These are phyloP conservation scores for Chloropsis hardwickii DNA, from an alignment of 2,113 vertebrate species.

Conservation along the genomic window DNA sequence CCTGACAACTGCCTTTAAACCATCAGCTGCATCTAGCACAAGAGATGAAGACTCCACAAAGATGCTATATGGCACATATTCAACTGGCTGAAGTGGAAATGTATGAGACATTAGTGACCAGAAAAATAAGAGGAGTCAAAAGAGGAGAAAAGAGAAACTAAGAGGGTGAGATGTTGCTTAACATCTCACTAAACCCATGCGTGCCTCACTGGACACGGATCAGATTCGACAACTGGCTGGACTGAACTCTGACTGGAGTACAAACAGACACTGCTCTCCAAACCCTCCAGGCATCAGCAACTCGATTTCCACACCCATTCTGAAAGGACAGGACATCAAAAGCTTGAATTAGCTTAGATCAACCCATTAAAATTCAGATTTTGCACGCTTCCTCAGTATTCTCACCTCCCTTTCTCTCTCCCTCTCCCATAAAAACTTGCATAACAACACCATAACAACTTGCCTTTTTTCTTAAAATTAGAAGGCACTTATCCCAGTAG, in stretches of 20 bases:
- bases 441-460: background rate
- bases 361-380: background rate
- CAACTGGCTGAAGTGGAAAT: background rate
- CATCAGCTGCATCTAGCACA: background rate
- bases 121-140: background rate
- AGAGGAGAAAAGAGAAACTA: background rate
- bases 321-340: background rate
- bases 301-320: background rate
- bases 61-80: background rate
- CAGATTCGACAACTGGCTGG: background rate
- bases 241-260: background rate
- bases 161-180: rapidly evolving
- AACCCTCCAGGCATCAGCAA: background rate
- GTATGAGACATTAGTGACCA: background rate
- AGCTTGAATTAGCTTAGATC: background rate
- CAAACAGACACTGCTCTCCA: background rate
- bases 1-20: background rate
- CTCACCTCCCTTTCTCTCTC: background rate
- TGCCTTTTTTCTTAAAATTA: background rate
- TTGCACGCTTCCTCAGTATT: background rate
- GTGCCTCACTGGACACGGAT: background rate
- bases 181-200: background rate
- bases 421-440: background rate
- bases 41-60: background rate
- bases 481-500: background rate